A percentile compares a stretch with the other conserved stretches of the same genome.
Conservation (phyloP, 1,140 invertebrate species). For the Bilobella aurantiaca region DNA sequence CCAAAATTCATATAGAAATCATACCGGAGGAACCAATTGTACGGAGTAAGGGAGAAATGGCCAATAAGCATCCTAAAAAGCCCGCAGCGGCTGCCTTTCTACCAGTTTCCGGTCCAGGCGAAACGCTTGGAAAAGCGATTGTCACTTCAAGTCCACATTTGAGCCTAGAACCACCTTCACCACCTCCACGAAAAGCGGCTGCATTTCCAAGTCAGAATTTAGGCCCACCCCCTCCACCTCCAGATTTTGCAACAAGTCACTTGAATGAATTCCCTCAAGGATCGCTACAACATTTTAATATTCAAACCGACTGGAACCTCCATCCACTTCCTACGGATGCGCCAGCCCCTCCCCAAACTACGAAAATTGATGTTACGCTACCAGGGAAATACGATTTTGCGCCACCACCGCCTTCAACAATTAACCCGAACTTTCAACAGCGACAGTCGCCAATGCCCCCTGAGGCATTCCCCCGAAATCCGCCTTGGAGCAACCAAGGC, state of each 20-base stretch:
- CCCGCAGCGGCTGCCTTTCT: not conserved
- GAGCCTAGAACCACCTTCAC: slow-evolving; percentile 3
- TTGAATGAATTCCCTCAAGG: not conserved
- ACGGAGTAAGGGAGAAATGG: not conserved
- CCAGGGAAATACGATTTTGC: too few relatives aligned
- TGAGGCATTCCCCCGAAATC: not conserved
- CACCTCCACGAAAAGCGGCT: not conserved
- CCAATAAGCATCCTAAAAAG: slow-evolving; percentile 1
- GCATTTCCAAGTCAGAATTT: not conserved
- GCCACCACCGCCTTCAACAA: not conserved
- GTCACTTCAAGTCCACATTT: not conserved
- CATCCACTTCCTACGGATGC: not conserved
- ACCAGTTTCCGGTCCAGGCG: not conserved
- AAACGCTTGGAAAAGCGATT: not conserved
- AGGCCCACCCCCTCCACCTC: not conserved
- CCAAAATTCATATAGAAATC: too few relatives aligned
- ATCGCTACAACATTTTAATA: not conserved
- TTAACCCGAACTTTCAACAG: not conserved
- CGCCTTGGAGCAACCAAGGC: not conserved
- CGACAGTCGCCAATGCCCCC: not conserved
- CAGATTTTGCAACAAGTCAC: not conserved
- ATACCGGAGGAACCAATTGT: too few relatives aligned
- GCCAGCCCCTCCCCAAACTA: too few relatives aligned
- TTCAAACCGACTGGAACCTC: not conserved
- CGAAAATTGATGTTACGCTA: too few relatives aligned